These are phyloP conservation scores for Dysmachus trigonus DNA, from an alignment of 2,888 invertebrate genomes.

Conservation along the genomic window DNA sequence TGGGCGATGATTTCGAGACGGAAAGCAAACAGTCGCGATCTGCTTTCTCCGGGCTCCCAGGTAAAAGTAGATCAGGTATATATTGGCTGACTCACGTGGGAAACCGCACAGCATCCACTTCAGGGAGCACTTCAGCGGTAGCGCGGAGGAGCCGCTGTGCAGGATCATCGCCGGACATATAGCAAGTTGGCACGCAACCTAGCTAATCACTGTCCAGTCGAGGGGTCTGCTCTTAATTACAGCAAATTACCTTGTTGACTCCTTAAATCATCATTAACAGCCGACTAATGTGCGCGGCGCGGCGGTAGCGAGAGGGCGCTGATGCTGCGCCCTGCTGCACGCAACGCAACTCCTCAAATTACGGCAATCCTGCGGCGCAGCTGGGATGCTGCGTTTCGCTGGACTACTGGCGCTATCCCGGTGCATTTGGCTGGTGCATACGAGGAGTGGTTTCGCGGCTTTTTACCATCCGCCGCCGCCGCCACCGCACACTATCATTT, in stretches of 20 bases:
- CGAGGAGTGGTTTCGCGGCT: background rate
- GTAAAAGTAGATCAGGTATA: slow-evolving; percentile 16
- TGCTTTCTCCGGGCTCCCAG: slow-evolving; percentile 10
- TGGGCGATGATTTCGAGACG: slow-evolving; percentile 12
- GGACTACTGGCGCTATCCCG: background rate
- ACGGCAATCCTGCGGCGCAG: background rate
- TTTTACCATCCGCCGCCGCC: background rate
- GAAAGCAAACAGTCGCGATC: slow-evolving; percentile 19
- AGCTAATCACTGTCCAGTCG: background rate
- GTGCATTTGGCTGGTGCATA: background rate
- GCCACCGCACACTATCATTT: background rate
- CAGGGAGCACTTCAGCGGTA: slow-evolving; percentile 5
- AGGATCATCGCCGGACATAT: background rate
- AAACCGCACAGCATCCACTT: background rate
- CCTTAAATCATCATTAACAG: slow-evolving; percentile 41
- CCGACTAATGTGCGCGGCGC: background rate
- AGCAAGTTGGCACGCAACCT: slow-evolving; percentile 24
- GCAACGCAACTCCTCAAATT: slow-evolving; percentile 4
- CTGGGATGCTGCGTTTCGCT: background rate
- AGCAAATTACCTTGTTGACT: slow-evolving; percentile 40
- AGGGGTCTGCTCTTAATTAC: slow-evolving; percentile 36
- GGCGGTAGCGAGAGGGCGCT: background rate
- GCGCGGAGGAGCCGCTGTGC: background rate
- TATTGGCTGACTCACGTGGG: slow-evolving; percentile 10
- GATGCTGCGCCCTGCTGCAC: background rate